These are phyloP conservation scores for Dysidea cf. avara DNA, from an alignment of 37 sponge, comb jelly and placozoan species.

Conservation along the genomic window DNA sequence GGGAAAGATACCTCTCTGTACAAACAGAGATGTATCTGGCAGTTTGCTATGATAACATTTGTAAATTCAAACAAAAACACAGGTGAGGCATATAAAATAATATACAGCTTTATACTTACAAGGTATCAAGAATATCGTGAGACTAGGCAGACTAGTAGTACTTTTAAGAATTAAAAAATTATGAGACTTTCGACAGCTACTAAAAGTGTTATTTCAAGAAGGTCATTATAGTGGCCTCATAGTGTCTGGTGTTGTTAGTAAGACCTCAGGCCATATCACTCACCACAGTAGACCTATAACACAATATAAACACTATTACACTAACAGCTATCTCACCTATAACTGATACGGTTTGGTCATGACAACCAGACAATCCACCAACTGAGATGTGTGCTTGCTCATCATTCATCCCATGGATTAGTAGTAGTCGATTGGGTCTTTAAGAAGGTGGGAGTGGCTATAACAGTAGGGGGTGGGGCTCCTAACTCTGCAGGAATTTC, in stretches of 20 bases:
- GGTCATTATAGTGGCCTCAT: constrained; percentile 48
- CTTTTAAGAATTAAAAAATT: too few relatives aligned
- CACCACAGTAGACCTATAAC: constrained; percentile 66
- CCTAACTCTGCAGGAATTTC: constrained; percentile 38
- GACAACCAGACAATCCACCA: constrained; percentile 49
- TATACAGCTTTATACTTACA: too few relatives aligned
- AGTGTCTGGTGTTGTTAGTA: constrained; percentile 34
- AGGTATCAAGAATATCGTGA: too few relatives aligned
- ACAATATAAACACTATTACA: too few relatives aligned
- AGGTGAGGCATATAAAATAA: too few relatives aligned
- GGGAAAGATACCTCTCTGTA: too few relatives aligned
- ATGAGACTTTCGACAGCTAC: too few relatives aligned
- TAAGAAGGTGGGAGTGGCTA: background rate
- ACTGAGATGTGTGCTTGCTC: constrained; percentile 78
- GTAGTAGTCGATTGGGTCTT: constrained; percentile 70
- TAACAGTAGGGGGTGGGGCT: background rate
- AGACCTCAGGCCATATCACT: constrained; percentile 55
- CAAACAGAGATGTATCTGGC: too few relatives aligned
- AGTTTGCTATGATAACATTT: too few relatives aligned
- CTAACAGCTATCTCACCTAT: too few relatives aligned
- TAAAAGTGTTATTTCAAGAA: constrained; percentile 23
- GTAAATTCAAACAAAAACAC: too few relatives aligned
- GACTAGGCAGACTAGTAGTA: too few relatives aligned
- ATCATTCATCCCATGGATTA: constrained; percentile 86
- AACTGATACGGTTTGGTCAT: constrained; percentile 80